Evolutionary conservation across 2,888 invertebrate species (phyloP).

Genomic region (Drosophila quinaria): DNA sequence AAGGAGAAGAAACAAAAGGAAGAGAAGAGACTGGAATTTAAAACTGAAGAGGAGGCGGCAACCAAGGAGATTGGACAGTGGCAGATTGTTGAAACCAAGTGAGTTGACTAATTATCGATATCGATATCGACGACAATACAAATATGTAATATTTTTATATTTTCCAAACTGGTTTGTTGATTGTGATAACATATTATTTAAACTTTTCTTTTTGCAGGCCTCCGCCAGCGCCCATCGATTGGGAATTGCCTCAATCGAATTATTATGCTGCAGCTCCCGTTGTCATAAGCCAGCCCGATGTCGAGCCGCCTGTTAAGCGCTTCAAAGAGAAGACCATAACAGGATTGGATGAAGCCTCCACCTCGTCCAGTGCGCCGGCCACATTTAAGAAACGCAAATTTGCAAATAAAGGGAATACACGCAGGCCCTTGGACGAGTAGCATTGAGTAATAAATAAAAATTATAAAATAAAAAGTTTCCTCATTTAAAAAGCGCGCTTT

Average conservation of each 20-base stretch:
- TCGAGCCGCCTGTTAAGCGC: conserved; percentile 83
- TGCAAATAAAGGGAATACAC: conserved; percentile 82
- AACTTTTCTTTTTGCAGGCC: conserved; percentile 56
- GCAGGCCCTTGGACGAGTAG: conserved; percentile 80
- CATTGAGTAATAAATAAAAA: background rate
- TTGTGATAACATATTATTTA: background rate
- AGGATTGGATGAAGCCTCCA: conserved; percentile 61
- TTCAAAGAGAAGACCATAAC: conserved; percentile 85
- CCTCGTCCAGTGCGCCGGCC: conserved; percentile 56
- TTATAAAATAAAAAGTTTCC: background rate
- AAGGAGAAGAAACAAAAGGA: conserved; percentile 80
- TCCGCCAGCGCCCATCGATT: conserved; percentile 87
- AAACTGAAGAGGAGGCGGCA: conserved; percentile 86
- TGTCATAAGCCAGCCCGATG: conserved; percentile 59
- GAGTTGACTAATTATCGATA: conserved; percentile 62
- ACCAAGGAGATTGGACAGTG: conserved; percentile 92
- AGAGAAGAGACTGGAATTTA: conserved; percentile 86
- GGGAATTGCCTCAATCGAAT: conserved; percentile 89
- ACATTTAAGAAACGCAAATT: conserved; percentile 85
- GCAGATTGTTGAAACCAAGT: conserved; percentile 89
- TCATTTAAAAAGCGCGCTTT: background rate
- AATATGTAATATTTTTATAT: no score
- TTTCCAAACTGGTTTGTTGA: no score
- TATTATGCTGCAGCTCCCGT: conserved; percentile 72
- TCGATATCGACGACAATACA: no score